Conservation (phyloP, 2,113 vertebrate species). For the Capricornis sumatraensis region DNA sequence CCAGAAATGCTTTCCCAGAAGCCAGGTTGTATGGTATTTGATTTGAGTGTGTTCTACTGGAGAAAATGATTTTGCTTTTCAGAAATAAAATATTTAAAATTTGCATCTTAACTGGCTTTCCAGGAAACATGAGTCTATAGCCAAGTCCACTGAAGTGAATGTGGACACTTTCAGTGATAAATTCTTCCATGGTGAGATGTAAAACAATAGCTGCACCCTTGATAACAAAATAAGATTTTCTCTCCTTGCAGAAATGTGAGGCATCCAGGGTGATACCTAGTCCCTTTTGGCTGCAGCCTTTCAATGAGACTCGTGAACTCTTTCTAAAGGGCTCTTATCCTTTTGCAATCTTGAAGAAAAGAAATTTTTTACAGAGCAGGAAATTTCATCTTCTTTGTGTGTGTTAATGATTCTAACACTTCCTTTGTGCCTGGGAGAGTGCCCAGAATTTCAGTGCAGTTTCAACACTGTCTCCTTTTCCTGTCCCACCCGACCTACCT, state of each 20-base stretch:
- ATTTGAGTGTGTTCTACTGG: neutral
- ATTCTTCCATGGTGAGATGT: neutral
- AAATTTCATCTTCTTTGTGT: neutral
- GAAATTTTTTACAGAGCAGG: neutral
- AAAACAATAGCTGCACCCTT: neutral
- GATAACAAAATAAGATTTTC: neutral
- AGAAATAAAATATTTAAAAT: neutral
- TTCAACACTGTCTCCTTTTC: neutral
- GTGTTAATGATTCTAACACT: neutral
- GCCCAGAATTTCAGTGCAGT: fast-evolving
- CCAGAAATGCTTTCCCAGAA: neutral
- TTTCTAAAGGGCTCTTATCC: neutral
- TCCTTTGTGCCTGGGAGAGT: neutral
- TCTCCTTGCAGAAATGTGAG: neutral
- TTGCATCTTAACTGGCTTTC: neutral
- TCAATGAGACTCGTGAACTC: fast-evolving
- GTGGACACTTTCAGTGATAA: conserved; percentile 12
- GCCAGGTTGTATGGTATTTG: neutral
- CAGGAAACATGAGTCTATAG: neutral
- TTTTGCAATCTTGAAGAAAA: neutral
- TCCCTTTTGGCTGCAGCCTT: neutral
- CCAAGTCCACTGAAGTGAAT: conserved; percentile 30
- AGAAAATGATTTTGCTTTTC: neutral
- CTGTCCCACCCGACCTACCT: fast-evolving
- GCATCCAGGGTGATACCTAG: fast-evolving